These are phyloP conservation scores for Syngnathus typhle DNA, from an alignment of 2,113 vertebrate species.

Conservation along the genomic window DNA sequence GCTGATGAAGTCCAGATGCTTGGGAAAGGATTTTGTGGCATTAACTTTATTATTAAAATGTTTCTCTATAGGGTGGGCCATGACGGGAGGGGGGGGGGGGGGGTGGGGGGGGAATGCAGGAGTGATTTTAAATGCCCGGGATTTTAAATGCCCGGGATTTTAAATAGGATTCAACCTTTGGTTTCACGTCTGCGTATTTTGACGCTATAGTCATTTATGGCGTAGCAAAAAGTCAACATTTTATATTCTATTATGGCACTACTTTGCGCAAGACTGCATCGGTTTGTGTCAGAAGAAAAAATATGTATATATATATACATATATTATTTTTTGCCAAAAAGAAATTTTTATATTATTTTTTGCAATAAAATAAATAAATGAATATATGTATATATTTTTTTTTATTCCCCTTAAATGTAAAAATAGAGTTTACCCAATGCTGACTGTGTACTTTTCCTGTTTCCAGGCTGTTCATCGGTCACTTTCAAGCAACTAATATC, in stretches of 20 bases:
- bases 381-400: background rate
- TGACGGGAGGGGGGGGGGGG: background rate
- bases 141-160: background rate
- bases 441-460: background rate
- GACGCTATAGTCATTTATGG: background rate
- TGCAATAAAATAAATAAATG: background rate
- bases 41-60: background rate
- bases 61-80: background rate
- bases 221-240: background rate
- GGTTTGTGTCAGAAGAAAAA: background rate
- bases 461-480: conserved; percentile 3
- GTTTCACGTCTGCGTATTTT: background rate
- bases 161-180: background rate
- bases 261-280: background rate
- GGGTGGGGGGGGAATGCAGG: no score
- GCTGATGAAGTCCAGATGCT: conserved; percentile 42
- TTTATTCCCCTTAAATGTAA: background rate
- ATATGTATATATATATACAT: background rate
- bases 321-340: background rate
- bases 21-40: conserved; percentile 21
- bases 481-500: conserved; percentile 10
- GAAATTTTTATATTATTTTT: no score
- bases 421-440: background rate
- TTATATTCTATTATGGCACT: background rate
- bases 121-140: background rate